phyloP scores from a whole-genome alignment of 2,113 vertebrate species.

The Brienomyrus brachyistius region DNA sequence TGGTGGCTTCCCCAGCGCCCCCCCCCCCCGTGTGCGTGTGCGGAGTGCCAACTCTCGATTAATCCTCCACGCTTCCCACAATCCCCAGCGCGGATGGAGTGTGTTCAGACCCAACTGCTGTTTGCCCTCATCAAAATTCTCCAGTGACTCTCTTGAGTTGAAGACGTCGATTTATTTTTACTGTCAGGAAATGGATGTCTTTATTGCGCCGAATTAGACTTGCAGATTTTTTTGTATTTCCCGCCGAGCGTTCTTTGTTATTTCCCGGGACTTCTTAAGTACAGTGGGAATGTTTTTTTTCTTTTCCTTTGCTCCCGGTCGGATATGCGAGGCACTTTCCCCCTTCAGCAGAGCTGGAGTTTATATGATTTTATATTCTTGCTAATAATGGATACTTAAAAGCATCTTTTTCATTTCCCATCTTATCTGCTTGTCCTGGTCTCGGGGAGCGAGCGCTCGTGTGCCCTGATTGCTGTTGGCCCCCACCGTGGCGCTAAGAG shows the following conservation, averaged over 20 bases:
- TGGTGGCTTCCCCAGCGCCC: no score
- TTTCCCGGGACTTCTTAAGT: neutral
- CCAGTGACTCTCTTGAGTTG: constrained; percentile 26
- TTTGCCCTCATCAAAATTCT: constrained; percentile 14
- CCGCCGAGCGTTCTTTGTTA: neutral
- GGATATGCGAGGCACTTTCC: neutral
- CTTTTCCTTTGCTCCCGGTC: neutral
- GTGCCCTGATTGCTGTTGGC: neutral
- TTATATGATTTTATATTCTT: neutral
- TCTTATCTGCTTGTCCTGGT: neutral
- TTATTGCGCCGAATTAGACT: constrained; percentile 32
- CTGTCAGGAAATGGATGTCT: constrained; percentile 27
- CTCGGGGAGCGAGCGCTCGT: neutral
- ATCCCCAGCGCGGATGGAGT: neutral
- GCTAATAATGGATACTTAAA: neutral
- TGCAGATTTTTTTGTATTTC: constrained; percentile 28
- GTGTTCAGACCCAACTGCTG: neutral
- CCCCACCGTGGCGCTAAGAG: neutral
- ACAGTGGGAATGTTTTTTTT: neutral
- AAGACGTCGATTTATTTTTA: constrained; percentile 22
- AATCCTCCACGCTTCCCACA: constrained; percentile 3
- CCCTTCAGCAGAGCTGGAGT: neutral
- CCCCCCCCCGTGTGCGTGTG: neutral
- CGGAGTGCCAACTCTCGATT: neutral
- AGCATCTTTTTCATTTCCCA: neutral